These are phyloP conservation scores for Myotis findleyi DNA, from an alignment of 2,797 vertebrate species.

Conservation along the genomic window DNA sequence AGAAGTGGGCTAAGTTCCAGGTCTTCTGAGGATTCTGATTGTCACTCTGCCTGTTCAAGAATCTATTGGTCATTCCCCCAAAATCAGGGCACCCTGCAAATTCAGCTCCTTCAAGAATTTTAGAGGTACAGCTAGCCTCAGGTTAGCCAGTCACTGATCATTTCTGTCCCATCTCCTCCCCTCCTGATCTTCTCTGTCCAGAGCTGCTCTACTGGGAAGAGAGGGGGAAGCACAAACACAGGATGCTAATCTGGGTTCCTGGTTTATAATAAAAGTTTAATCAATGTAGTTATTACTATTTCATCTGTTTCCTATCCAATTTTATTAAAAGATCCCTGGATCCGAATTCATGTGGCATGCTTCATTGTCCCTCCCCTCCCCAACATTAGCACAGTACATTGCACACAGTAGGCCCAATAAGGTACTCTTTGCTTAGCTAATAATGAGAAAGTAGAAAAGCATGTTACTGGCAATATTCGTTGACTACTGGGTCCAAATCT, in stretches of 20 bases:
- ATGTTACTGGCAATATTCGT: background rate
- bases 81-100: background rate
- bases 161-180: fast-evolving
- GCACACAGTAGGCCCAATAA: background rate
- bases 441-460: too few relatives aligned
- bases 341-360: too few relatives aligned
- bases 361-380: background rate
- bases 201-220: background rate
- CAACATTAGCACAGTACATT: fast-evolving
- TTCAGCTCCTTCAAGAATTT: background rate
- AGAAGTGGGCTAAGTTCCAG: background rate
- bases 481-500: background rate
- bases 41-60: background rate
- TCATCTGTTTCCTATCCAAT: background rate
- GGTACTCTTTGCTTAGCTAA: background rate
- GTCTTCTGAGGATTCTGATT: background rate
- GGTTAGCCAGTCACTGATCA: background rate
- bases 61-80: background rate
- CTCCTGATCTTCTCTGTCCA: background rate
- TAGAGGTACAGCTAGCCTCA: background rate
- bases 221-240: fast-evolving
- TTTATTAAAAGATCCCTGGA: background rate
- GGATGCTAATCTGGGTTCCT: background rate
- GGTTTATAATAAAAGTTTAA: background rate
- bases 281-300: fast-evolving